These are phyloP conservation scores for Brachyalestes nurse DNA, from an alignment of 2,797 vertebrate genomes.

Conservation along the genomic window DNA sequence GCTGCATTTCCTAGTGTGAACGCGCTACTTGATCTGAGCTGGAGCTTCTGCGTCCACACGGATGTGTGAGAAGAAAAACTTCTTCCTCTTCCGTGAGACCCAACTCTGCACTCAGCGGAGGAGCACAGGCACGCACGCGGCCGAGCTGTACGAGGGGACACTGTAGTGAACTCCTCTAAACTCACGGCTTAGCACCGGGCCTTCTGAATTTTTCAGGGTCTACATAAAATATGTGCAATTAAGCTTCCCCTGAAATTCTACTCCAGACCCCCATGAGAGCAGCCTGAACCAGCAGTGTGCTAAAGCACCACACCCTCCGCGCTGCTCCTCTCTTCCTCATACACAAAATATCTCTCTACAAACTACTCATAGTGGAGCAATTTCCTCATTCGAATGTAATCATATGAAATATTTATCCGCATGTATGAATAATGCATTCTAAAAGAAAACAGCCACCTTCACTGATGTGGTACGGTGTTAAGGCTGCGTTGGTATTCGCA, in stretches of 20 bases:
- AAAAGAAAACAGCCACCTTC: conserved; percentile 54
- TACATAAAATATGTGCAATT: conserved; percentile 54
- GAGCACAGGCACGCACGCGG: background rate
- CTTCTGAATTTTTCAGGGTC: conserved; percentile 51
- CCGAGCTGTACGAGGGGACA: conserved; percentile 4
- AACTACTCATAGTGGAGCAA: conserved; percentile 53
- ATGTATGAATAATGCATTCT: conserved; percentile 57
- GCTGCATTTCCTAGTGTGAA: background rate
- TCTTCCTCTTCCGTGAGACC: conserved; percentile 2
- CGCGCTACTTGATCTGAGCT: background rate
- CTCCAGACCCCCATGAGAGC: conserved; percentile 45
- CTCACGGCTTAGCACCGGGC: conserved; percentile 38
- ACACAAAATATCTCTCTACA: conserved; percentile 52
- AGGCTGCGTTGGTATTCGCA: conserved; percentile 58
- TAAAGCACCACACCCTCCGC: conserved; percentile 34
- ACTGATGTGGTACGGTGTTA: conserved; percentile 50
- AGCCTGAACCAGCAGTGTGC: conserved; percentile 28
- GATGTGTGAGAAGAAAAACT: background rate
- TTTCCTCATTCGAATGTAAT: conserved; percentile 55
- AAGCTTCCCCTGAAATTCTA: conserved; percentile 53
- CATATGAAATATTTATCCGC: conserved; percentile 61
- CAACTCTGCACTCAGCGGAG: conserved; percentile 32
- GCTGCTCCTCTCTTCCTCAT: conserved; percentile 30
- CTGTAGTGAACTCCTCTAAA: conserved; percentile 44
- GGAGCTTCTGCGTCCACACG: background rate